Evolutionary conservation across 2,797 vertebrate species (phyloP), one percentile per base, ranked within the genome.

Genomic region (Sitta carolinensis): DNA sequence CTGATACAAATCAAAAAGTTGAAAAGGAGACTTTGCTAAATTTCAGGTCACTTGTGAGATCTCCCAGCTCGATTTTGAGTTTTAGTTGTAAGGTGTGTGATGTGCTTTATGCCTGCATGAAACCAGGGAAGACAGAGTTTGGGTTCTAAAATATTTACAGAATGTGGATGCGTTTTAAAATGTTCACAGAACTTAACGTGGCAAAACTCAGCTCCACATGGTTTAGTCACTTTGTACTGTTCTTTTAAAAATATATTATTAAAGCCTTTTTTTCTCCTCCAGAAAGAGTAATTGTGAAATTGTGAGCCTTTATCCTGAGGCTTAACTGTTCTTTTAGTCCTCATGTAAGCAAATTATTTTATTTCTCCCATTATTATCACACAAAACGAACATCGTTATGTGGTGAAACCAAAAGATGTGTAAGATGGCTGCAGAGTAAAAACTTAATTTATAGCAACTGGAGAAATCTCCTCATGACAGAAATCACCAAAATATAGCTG

Each of bases 261-360:
- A 36, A 52, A 64, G 10, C 5, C 0, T 22, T 36, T 26, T 16
- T 12, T 11, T 4, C 1, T 0, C 1, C 7, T 2, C 4, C 3
- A 1, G 3, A 17, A 15, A 34, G 2, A 16, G 4, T 5, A 22
- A 42, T n/a, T 22, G 3, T 81, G 57, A 78, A 22, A 42, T n/a
- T 22, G 3, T 81, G 57, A 78, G 43, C 7, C 14, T 16, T n/a
- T 40, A 36, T 36, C 21, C 59, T 27, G 13, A 7, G 21, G 8
- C 5, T 75, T 52, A 78, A 45, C 22, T 55, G 18, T 52, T 30
- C 68, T 63, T 47, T 87, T 3, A 4, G 51, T 67, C 34, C 40
- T 29, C 10, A 19, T 30, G 32, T 14, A 84, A 72, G 6, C 12
- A 48, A 77, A n/a, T 1, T 1, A 2, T 11, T 38, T 76, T 83